Percentiles rank a stretch among this genome's conserved stretches.
These are phyloP conservation scores for Lipophrys pholis DNA, from an alignment of 2,113 vertebrate genomes.

Conservation along the genomic window DNA sequence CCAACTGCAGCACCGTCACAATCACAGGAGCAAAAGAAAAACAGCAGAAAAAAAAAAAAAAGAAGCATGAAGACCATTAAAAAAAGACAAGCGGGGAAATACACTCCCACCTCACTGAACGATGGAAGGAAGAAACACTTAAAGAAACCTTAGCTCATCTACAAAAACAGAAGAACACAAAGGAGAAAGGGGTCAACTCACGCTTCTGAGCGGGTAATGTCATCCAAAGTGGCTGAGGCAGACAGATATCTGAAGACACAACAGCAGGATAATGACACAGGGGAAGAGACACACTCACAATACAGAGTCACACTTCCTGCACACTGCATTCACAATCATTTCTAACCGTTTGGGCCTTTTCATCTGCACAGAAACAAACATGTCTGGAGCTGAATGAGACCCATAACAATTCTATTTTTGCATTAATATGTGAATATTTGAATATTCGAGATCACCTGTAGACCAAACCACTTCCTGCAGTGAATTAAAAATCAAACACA, in stretches of 20 bases:
- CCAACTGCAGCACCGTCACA: background rate
- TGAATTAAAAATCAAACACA: too few relatives aligned
- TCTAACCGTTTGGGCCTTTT: too few relatives aligned
- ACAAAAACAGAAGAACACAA: slow-evolving; percentile 39
- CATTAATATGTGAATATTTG: too few relatives aligned
- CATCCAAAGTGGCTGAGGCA: slow-evolving; percentile 90
- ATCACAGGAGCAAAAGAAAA: slow-evolving; percentile 13
- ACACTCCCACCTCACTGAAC: too few relatives aligned
- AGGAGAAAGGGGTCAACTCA: slow-evolving; percentile 83
- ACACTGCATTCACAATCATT: too few relatives aligned
- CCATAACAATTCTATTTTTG: too few relatives aligned
- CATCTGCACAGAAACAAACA: too few relatives aligned
- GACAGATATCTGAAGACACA: slow-evolving; percentile 91
- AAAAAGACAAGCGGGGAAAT: background rate
- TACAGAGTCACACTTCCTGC: background rate
- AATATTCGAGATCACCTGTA: too few relatives aligned
- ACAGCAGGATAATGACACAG: slow-evolving; percentile 77
- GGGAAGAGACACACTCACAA: slow-evolving; percentile 29
- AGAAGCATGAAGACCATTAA: background rate
- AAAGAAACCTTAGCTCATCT: slow-evolving; percentile 33
- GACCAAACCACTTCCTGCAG: too few relatives aligned
- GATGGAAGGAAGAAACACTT: too few relatives aligned
- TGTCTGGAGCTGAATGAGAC: too few relatives aligned
- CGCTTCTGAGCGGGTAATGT: slow-evolving; percentile 89
- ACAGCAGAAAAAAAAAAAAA: background rate